Evolutionary conservation across 2,888 invertebrate genomes (phyloP).

Genomic region (Metalampra italica): DNA sequence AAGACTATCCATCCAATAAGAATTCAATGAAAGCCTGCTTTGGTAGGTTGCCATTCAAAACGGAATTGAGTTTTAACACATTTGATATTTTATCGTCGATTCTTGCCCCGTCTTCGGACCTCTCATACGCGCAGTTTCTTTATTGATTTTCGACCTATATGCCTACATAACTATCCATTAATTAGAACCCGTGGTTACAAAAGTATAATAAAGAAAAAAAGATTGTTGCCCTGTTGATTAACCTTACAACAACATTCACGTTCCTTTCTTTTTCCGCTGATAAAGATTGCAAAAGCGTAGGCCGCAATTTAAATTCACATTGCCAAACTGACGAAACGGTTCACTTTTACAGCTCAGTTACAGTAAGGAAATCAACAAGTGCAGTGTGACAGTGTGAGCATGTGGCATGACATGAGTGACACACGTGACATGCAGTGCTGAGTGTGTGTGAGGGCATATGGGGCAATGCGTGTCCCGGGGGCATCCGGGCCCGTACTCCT

Average conservation of each 20-base stretch:
- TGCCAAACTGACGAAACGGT: background rate
- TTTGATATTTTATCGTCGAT: no score
- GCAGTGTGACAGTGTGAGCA: background rate
- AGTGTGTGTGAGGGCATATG: conserved; percentile 69
- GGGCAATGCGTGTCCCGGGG: conserved; percentile 88
- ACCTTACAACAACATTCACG: background rate
- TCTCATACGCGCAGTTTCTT: no score
- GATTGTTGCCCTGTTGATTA: background rate
- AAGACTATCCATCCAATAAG: background rate
- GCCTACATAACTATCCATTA: no score
- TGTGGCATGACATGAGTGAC: conserved; percentile 3
- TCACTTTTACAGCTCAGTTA: background rate
- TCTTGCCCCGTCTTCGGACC: no score
- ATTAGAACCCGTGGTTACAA: no score
- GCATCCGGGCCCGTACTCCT: conserved; percentile 69
- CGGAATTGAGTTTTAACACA: no score
- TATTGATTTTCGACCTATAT: no score
- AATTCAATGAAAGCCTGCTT: background rate
- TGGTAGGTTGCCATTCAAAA: background rate
- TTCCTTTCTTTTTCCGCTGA: conserved; percentile 6
- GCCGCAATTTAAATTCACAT: conserved; percentile 7
- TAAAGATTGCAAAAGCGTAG: conserved; percentile 6
- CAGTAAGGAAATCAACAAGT: background rate
- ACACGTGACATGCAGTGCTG: conserved; percentile 22
- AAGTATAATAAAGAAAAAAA: background rate